phyloP scores from a whole-genome alignment of 2,888 invertebrate species.

The Tipula vernalis region DNA sequence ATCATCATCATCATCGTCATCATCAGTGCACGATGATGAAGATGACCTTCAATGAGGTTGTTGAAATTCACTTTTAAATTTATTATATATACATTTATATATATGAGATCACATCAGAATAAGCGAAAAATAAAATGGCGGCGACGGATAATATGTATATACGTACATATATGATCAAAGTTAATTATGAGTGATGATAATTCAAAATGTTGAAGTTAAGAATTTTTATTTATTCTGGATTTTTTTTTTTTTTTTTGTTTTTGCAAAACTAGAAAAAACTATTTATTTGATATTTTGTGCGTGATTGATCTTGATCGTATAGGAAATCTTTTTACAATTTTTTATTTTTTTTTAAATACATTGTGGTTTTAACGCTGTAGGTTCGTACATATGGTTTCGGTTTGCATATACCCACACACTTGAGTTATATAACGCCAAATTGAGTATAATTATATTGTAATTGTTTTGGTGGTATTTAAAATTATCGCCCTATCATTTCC shows the following conservation, averaged over 20 bases:
- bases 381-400: neutral
- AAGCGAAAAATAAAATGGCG: neutral
- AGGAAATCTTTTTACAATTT: neutral
- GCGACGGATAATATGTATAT: neutral
- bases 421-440: neutral
- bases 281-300: neutral
- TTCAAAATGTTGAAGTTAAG: slow-evolving; percentile 6
- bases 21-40: slow-evolving; percentile 6
- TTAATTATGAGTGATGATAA: slow-evolving; percentile 10
- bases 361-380: neutral
- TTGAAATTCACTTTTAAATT: slow-evolving; percentile 6
- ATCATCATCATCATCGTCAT: neutral
- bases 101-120: neutral
- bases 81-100: neutral
- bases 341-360: too few relatives aligned
- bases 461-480: neutral
- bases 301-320: neutral
- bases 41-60: slow-evolving; percentile 8
- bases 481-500: neutral
- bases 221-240: neutral
- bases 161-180: neutral
- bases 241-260: neutral
- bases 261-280: neutral
- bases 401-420: neutral
- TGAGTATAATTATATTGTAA: neutral